Percentiles rank a stretch among this genome's conserved stretches.
Conservation (phyloP, 2,888 invertebrate genomes). For the Pherbina coryleti region DNA sequence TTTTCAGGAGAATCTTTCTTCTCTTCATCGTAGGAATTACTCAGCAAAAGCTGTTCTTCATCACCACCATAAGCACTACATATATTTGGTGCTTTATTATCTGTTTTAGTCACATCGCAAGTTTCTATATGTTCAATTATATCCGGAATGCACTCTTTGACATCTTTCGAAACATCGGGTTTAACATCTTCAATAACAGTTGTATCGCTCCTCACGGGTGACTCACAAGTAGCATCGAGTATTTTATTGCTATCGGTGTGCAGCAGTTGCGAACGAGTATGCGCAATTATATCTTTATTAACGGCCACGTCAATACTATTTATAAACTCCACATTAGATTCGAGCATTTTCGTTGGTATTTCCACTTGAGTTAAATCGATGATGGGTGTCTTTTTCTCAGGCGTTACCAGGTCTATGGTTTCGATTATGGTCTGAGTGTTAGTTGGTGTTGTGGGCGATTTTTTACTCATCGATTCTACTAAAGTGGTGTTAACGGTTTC, state of each 20-base stretch:
- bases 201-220: conserved; percentile 55
- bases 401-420: conserved; percentile 67
- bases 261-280: conserved; percentile 32
- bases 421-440: conserved; percentile 63
- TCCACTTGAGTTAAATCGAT: conserved; percentile 63
- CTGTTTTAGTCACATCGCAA: conserved; percentile 38
- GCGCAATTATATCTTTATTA: neutral
- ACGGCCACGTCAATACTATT: conserved; percentile 47
- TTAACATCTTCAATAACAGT: conserved; percentile 54
- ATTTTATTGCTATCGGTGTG: conserved; percentile 62
- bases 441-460: conserved; percentile 59
- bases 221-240: conserved; percentile 56
- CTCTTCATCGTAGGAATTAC: conserved; percentile 60
- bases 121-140: conserved; percentile 64
- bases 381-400: conserved; percentile 62
- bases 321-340: conserved; percentile 55
- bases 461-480: conserved; percentile 60
- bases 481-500: conserved; percentile 66
- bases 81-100: neutral
- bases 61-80: conserved; percentile 34
- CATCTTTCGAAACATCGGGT: conserved; percentile 66
- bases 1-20: conserved; percentile 66
- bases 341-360: conserved; percentile 57
- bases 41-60: conserved; percentile 56
- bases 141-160: conserved; percentile 66